Percentiles rank a stretch among this genome's conserved stretches.
Evolutionary conservation across 2,888 invertebrate genomes (phyloP).

Genomic region (Meandrusa payeni): DNA sequence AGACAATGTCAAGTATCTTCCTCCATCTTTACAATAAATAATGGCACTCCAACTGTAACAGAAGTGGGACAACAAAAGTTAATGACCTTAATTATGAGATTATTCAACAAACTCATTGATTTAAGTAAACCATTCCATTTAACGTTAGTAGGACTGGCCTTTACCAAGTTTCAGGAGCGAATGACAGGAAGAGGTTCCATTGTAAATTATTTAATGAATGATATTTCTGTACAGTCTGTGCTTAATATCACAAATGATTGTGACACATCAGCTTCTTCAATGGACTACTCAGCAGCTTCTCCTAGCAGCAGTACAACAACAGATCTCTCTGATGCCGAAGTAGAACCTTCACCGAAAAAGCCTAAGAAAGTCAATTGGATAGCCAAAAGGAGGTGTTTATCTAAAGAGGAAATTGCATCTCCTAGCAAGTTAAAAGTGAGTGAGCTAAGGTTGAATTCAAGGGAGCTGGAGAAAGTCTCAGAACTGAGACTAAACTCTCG

Average conservation of each 20-base stretch:
- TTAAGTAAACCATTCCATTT: conserved; percentile 88
- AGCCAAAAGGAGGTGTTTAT: conserved; percentile 70
- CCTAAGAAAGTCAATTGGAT: conserved; percentile 78
- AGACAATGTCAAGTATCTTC: conserved; percentile 87
- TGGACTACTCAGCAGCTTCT: conserved; percentile 73
- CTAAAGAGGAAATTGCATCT: conserved; percentile 81
- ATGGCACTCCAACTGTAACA: conserved; percentile 70
- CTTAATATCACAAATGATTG: conserved; percentile 83
- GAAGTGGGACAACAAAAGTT: conserved; percentile 83
- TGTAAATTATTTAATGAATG: conserved; percentile 87
- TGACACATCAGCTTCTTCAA: conserved; percentile 67
- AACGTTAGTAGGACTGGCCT: conserved; percentile 89
- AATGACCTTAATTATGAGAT: conserved; percentile 85
- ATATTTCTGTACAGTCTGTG: conserved; percentile 89
- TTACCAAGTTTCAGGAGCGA: conserved; percentile 89
- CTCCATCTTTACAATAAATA: conserved; percentile 79
- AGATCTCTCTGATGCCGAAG: conserved; percentile 84
- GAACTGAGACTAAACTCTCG: conserved; percentile 69
- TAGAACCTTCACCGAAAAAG: conserved; percentile 89
- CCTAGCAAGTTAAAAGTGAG: conserved; percentile 86
- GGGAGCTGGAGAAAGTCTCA: conserved; percentile 80
- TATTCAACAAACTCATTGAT: conserved; percentile 88
- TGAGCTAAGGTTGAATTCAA: conserved; percentile 84
- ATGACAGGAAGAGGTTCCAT: conserved; percentile 86
- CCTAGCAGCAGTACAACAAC: conserved; percentile 76